phyloP scores from a whole-genome alignment of 2,888 invertebrate species.

The Pomacea canaliculata region DNA sequence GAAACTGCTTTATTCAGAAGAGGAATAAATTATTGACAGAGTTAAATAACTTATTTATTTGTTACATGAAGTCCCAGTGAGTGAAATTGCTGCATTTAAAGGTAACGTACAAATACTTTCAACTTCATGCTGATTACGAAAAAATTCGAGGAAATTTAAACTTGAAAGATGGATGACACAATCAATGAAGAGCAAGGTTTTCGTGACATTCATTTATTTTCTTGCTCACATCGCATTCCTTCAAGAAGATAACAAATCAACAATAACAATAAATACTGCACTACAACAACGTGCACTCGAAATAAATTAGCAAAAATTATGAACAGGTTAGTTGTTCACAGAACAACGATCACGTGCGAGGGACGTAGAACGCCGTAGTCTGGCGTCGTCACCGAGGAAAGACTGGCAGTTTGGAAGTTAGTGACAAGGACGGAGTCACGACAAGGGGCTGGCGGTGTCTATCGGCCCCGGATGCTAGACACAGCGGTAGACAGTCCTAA shows the following conservation, averaged over 20 bases:
- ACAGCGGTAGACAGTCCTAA: slow-evolving; percentile 51
- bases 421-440: neutral
- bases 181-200: neutral
- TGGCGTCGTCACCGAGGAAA: slow-evolving; percentile 5
- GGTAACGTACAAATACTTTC: too few relatives aligned
- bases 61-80: too few relatives aligned
- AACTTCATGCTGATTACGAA: too few relatives aligned
- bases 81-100: too few relatives aligned
- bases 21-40: too few relatives aligned
- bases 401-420: slow-evolving; percentile 22
- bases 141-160: too few relatives aligned
- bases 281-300: neutral
- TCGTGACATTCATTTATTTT: neutral
- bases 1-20: too few relatives aligned
- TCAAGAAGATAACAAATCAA: neutral
- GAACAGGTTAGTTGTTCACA: neutral
- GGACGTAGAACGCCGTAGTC: too few relatives aligned
- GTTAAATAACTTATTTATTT: too few relatives aligned
- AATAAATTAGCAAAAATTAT: slow-evolving; percentile 1
- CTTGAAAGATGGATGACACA: too few relatives aligned
- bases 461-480: slow-evolving; percentile 23
- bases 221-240: neutral
- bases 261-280: slow-evolving; percentile 1
- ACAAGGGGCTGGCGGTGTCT: neutral
- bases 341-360: neutral